Conservation (phyloP, 2,888 invertebrate genomes). For the Gandaritis pyraliata region DNA sequence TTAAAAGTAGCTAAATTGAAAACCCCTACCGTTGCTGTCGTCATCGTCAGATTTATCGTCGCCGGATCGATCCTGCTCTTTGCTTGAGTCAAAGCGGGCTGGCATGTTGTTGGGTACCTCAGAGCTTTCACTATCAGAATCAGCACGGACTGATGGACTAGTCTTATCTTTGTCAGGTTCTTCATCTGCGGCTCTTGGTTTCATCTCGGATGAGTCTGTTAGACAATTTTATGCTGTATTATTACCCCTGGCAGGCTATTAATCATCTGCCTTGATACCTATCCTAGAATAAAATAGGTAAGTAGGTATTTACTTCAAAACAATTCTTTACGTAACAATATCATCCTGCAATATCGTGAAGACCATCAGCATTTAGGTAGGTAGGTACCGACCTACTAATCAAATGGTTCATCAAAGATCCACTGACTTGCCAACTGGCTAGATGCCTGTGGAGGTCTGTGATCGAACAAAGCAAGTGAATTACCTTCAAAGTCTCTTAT, state of each 20-base stretch:
- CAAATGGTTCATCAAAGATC: no score
- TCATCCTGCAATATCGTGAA: no score
- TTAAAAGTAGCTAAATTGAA: not conserved
- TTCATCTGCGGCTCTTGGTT: conserved; percentile 44
- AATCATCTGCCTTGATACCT: no score
- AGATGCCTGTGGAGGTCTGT: not conserved
- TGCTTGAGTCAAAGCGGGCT: conserved; percentile 34
- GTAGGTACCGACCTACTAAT: no score
- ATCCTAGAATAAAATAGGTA: no score
- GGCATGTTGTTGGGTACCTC: conserved; percentile 41
- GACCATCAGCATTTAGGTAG: no score
- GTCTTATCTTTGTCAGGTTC: conserved; percentile 11
- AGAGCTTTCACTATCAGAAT: conserved; percentile 47
- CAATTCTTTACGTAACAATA: no score
- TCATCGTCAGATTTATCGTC: conserved; percentile 34
- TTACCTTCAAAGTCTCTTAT: conserved; percentile 63
- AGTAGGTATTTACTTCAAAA: no score
- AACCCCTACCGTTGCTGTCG: conserved; percentile 38
- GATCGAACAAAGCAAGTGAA: not conserved
- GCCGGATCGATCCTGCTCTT: conserved; percentile 24
- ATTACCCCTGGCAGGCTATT: no score
- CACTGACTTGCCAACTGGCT: no score
- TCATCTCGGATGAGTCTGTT: conserved; percentile 46
- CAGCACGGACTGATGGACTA: conserved; percentile 43
- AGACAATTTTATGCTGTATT: not conserved